These are phyloP conservation scores for Streptopelia turtur DNA, from an alignment of 2,797 vertebrate genomes.

Conservation along the genomic window DNA sequence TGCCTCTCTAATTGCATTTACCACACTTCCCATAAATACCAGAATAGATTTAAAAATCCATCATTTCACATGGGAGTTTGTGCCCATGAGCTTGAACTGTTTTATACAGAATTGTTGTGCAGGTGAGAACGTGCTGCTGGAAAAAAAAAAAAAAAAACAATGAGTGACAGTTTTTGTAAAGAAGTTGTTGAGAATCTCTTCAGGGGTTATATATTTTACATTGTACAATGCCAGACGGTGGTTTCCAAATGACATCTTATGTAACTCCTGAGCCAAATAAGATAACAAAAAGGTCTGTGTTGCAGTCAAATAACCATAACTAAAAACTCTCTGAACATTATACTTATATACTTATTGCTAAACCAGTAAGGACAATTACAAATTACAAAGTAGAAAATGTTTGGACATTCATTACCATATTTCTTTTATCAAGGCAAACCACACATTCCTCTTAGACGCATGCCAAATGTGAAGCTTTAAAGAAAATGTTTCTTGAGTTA, in stretches of 20 bases:
- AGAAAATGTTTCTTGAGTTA: neutral
- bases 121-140: neutral
- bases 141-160: neutral
- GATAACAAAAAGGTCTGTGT: conserved; percentile 9
- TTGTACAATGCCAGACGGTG: neutral
- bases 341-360: conserved; percentile 8
- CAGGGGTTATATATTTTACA: neutral
- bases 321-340: neutral
- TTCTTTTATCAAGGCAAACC: conserved; percentile 40
- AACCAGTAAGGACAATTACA: conserved; percentile 8
- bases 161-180: neutral
- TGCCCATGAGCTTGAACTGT: neutral
- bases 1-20: neutral
- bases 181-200: neutral
- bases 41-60: neutral
- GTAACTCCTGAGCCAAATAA: neutral
- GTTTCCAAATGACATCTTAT: neutral
- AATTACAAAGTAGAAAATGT: neutral
- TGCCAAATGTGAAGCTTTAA: conserved; percentile 24
- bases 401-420: conserved; percentile 11
- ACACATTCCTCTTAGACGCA: neutral
- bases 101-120: neutral
- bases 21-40: neutral
- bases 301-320: neutral
- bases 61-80: neutral